phyloP scores from a whole-genome alignment of 2,113 vertebrate species.

The Furnarius figulus region DNA sequence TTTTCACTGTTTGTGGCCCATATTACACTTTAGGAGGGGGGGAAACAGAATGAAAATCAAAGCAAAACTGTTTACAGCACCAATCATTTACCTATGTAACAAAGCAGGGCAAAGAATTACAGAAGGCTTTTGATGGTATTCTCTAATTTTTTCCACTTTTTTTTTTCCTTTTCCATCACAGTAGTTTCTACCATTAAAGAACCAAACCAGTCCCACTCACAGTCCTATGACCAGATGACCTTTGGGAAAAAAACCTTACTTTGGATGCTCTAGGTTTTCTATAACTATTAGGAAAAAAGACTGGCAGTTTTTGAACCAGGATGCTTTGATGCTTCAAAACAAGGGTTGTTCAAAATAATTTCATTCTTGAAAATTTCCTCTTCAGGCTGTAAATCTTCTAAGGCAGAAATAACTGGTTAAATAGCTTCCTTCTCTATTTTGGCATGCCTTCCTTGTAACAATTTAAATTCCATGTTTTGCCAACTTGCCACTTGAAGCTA shows the following conservation, averaged over 20 bases:
- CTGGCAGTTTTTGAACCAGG: not conserved
- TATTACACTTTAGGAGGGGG: not conserved
- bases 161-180: no score
- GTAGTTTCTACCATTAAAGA: not conserved
- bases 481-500: not conserved
- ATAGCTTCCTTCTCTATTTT: not conserved
- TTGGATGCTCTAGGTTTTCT: not conserved
- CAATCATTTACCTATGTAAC: not conserved
- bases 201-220: not conserved
- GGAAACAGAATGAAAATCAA: not conserved
- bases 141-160: not conserved
- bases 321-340: not conserved
- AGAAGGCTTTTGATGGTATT: not conserved
- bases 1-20: not conserved
- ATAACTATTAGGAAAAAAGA: not conserved
- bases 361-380: not conserved
- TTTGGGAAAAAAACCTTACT: not conserved
- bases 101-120: not conserved
- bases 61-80: not conserved
- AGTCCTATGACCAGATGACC: not conserved
- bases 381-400: not conserved
- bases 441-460: not conserved
- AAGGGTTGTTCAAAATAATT: not conserved
- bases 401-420: not conserved
- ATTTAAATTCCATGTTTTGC: not conserved